Conservation (phyloP, 2,113 vertebrate species). For the Onychorhynchus coronatus region DNA sequence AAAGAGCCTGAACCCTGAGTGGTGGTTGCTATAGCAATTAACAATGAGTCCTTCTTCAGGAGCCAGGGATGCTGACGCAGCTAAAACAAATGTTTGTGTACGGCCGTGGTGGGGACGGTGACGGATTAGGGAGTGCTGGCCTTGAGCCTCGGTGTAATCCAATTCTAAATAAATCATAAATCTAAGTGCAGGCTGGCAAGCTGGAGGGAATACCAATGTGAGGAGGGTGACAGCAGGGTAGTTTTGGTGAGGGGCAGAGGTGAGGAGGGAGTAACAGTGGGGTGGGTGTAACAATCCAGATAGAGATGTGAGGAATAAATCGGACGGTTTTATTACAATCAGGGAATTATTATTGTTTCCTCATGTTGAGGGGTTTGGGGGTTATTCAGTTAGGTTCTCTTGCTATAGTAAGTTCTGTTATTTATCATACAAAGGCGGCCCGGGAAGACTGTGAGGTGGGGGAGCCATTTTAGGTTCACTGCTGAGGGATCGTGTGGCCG, state of each 20-base stretch:
- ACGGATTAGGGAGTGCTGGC: conserved; percentile 75
- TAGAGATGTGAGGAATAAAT: no score
- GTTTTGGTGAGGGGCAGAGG: neutral
- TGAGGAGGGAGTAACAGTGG: neutral
- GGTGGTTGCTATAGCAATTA: conserved; percentile 74
- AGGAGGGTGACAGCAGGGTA: neutral
- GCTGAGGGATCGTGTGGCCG: no score
- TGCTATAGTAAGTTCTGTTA: no score
- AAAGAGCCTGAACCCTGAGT: conserved; percentile 16
- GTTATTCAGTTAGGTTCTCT: no score
- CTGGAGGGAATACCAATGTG: conserved; percentile 62
- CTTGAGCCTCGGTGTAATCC: conserved; percentile 73
- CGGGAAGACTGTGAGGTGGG: no score
- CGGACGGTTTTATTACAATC: no score
- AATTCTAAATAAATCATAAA: conserved; percentile 80
- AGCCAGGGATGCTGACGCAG: conserved; percentile 75
- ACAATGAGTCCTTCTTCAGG: conserved; percentile 52
- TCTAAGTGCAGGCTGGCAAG: conserved; percentile 58
- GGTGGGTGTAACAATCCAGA: neutral
- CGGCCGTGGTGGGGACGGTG: conserved; percentile 60
- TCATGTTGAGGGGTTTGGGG: no score
- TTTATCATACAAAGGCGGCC: no score
- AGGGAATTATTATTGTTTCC: no score
- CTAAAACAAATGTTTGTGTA: conserved; percentile 79
- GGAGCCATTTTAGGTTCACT: no score